Evolutionary conservation across 64 coral and sea anemone species (phyloP), one percentile per base, ranked within the genome.

Genomic region (Porites lutea): DNA sequence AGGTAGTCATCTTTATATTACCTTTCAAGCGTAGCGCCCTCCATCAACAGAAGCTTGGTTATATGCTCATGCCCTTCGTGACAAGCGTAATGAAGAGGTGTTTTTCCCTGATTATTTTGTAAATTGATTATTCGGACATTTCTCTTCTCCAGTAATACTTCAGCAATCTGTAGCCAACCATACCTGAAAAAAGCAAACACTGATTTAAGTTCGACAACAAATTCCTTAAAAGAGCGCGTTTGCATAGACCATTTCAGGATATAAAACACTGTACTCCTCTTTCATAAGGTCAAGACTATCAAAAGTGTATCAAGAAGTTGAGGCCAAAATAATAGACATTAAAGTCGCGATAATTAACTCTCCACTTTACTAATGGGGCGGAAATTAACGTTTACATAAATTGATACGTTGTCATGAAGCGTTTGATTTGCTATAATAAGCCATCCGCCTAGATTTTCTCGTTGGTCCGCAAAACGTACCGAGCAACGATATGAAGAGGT

Each of bases 11-110:
- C 63, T 13, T 18, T 9, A 50, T 7, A 46, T 19, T 57, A 94
- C 95, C 92, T 97, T 48, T 97, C 95, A 50, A 91, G 94, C 0
- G 92, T 97, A 3, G 95, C 95, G 8, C 92, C 95, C 66, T 90
- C 82, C 70, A 91, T 22, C 75, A 97, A 37, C 2, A 97, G 64
- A 12, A 94, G 55, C 70, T 97, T 73, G 44, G 76, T 59, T 12
- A 97, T 94, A 18, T 89, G 70, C 16, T 88, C 92, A 59, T 97
- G 95, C n/a, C 95, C 95, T 62, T 97, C 95, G 14, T 89, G 88
- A 20, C 90, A 92, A 15, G 95, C 95, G 48, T 87, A 97, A 19
- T 97, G 95, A 22, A 97, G 88, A 51, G 95, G 86, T 8, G 95
- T 97, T 63, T 77, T 93, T 64, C 89, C 95, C 77, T 97, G 92